Conservation (phyloP, 1,140 invertebrate species). For the Alviniconcha marisindica region DNA sequence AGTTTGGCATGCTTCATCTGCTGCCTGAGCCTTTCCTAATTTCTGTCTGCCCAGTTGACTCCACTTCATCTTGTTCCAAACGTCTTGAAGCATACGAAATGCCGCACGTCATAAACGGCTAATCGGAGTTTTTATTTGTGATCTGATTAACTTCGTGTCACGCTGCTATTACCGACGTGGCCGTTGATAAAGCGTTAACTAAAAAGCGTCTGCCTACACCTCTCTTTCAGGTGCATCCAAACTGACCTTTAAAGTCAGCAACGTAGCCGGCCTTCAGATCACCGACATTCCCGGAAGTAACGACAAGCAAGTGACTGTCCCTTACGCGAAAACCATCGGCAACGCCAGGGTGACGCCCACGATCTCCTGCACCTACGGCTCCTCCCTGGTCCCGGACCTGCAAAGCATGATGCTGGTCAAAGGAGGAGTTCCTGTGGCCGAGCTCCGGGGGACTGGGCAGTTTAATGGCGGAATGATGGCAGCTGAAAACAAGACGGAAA, state of each 20-base stretch:
- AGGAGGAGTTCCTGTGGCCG: background rate
- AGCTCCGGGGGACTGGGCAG: background rate
- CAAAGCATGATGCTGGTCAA: constrained; percentile 2
- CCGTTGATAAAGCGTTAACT: no score
- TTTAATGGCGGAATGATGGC: background rate
- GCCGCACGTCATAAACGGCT: no score
- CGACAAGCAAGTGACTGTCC: background rate
- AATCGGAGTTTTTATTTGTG: no score
- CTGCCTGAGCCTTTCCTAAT: no score
- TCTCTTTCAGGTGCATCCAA: background rate
- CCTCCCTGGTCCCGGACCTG: background rate
- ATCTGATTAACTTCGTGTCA: no score
- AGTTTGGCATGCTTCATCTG: no score
- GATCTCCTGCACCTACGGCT: background rate
- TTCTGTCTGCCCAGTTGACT: no score
- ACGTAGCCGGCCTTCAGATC: background rate
- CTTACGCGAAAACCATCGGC: background rate
- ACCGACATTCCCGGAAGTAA: background rate
- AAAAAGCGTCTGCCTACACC: no score
- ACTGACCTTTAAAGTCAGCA: background rate
- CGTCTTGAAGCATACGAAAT: no score
- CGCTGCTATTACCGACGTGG: no score
- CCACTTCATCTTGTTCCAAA: no score
- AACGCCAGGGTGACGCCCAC: background rate
- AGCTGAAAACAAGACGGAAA: background rate